Evolutionary conservation across 2,797 vertebrate species (phyloP).

Genomic region (Parambassis ranga): DNA sequence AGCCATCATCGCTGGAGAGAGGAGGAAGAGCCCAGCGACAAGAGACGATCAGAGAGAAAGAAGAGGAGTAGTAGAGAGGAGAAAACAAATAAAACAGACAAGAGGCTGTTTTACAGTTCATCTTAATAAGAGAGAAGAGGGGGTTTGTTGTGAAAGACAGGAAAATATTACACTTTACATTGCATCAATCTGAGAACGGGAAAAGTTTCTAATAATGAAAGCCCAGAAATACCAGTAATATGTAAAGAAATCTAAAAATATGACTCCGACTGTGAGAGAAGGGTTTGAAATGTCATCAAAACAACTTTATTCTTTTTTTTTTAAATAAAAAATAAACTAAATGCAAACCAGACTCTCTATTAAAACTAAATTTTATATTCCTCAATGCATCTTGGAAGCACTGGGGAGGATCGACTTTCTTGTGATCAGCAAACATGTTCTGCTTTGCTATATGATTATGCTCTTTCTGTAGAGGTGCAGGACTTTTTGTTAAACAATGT

Average conservation of each 20-base stretch:
- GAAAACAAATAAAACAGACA: slow-evolving; percentile 78
- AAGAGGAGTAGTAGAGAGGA: slow-evolving; percentile 57
- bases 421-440: too few species aligned
- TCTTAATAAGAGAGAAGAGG: slow-evolving; percentile 42
- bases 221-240: slow-evolving; percentile 1
- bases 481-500: too few species aligned
- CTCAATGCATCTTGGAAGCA: too few species aligned
- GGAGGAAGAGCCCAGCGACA: slow-evolving; percentile 91
- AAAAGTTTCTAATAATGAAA: slow-evolving; percentile 14
- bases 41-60: slow-evolving; percentile 78
- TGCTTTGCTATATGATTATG: too few species aligned
- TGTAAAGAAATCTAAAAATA: slow-evolving; percentile 14
- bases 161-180: slow-evolving; percentile 19
- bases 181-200: not conserved
- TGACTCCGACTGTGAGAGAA: slow-evolving; percentile 18
- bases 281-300: too few species aligned
- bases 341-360: too few species aligned
- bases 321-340: too few species aligned
- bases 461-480: too few species aligned
- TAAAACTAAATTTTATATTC: too few species aligned
- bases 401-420: too few species aligned
- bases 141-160: slow-evolving; percentile 33
- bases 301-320: too few species aligned
- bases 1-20: slow-evolving; percentile 99
- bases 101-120: slow-evolving; percentile 76